Evolutionary conservation across 2,113 vertebrate genomes (phyloP).

Genomic region (Cepphus grylle): DNA sequence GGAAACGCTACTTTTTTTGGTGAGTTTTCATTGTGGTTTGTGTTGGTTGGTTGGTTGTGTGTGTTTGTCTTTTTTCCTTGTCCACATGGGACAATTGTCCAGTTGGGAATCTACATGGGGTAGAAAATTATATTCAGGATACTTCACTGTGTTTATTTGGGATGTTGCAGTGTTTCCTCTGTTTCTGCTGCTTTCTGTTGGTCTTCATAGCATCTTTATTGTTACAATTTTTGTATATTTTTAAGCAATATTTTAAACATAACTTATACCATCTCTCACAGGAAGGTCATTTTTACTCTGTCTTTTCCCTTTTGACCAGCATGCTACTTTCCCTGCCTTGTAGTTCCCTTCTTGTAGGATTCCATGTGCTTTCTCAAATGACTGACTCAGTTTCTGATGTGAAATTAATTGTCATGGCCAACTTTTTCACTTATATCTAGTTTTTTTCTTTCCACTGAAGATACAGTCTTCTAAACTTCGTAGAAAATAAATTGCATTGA

Average conservation of each 20-base stretch:
- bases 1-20: conserved; percentile 90
- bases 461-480: not conserved
- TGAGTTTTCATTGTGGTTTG: conserved; percentile 67
- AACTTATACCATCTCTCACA: fast-evolving
- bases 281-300: not conserved
- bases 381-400: not conserved
- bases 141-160: not conserved
- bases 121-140: not conserved
- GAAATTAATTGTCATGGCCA: not conserved
- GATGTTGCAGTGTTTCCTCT: not conserved
- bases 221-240: not conserved
- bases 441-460: not conserved
- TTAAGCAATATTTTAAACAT: not conserved
- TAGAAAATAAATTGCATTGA: not conserved
- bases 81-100: not conserved
- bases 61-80: not conserved
- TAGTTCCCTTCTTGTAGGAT: not conserved
- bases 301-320: not conserved
- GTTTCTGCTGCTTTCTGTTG: not conserved
- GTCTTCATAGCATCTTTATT: not conserved
- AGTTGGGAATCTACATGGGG: not conserved
- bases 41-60: not conserved
- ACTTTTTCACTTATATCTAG: not conserved
- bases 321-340: not conserved
- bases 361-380: not conserved